These are phyloP conservation scores for Kuschelorhynchus macadamiae DNA, from an alignment of 2,888 invertebrate species.

Conservation along the genomic window DNA sequence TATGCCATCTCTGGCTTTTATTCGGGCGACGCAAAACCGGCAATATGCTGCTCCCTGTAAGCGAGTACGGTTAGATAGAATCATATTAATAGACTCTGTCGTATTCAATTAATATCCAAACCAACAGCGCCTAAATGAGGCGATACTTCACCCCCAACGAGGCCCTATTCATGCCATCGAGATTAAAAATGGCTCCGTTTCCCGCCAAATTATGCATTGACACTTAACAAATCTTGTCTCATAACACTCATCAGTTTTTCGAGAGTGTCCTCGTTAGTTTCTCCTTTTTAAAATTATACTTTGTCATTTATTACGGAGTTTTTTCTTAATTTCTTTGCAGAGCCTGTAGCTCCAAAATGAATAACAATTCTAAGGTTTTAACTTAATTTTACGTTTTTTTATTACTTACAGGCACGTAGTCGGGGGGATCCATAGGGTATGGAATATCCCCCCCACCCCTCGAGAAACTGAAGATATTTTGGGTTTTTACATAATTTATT, in stretches of 20 bases:
- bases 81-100: conserved; percentile 67
- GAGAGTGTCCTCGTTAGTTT: neutral
- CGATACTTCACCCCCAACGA: conserved; percentile 65
- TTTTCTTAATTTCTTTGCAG: no score
- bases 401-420: no score
- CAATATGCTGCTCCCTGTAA: conserved; percentile 59
- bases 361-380: no score
- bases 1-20: conserved; percentile 54
- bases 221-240: conserved; percentile 67
- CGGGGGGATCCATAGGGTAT: no score
- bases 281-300: neutral
- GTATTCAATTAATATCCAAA: conserved; percentile 68
- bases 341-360: no score
- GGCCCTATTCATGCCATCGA: conserved; percentile 67
- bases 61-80: conserved; percentile 58
- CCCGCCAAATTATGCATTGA: conserved; percentile 67
- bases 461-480: no score
- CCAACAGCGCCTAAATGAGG: conserved; percentile 65
- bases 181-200: conserved; percentile 68
- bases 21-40: conserved; percentile 54
- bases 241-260: conserved; percentile 53
- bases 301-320: neutral
- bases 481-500: no score
- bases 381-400: no score
- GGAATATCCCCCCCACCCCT: no score